phyloP scores from a whole-genome alignment of 2,888 invertebrate species.

The Onthophagus sagittarius region DNA sequence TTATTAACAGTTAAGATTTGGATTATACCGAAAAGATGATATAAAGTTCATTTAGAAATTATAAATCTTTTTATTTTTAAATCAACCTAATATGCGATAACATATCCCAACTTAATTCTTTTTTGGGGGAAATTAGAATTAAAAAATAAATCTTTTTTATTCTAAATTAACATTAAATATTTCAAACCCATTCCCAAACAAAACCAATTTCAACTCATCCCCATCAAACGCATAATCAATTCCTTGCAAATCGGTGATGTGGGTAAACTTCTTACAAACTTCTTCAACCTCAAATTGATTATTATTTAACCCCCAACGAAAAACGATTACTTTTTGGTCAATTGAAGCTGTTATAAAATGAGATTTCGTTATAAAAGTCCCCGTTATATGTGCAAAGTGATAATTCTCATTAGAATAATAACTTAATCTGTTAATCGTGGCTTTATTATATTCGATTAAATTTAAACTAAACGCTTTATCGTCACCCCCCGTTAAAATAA shows the following conservation, averaged over 20 bases:
- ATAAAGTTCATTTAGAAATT: too few species aligned
- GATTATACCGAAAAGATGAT: too few species aligned
- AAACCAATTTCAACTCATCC: conserved; percentile 17
- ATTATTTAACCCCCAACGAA: conserved; percentile 46
- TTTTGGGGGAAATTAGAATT: too few species aligned
- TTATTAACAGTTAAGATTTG: too few species aligned
- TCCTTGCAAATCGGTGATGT: conserved; percentile 68
- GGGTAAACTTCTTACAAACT: conserved; percentile 50
- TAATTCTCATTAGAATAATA: conserved; percentile 45
- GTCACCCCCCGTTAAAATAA: conserved; percentile 76
- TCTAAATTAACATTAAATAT: conserved; percentile 31
- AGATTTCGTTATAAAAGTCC: conserved; percentile 48
- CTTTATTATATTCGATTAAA: conserved; percentile 33
- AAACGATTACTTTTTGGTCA: conserved; percentile 61
- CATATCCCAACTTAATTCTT: too few species aligned
- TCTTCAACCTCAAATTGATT: conserved; percentile 45
- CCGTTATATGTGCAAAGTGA: conserved; percentile 76
- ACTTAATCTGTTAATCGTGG: neutral
- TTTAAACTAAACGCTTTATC: conserved; percentile 61
- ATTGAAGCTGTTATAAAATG: conserved; percentile 57
- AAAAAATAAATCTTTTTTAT: too few species aligned
- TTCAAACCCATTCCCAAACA: conserved; percentile 38
- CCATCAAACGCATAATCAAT: conserved; percentile 42
- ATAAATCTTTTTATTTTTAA: too few species aligned
- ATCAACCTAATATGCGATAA: too few species aligned